Evolutionary conservation across 2,797 vertebrate genomes (phyloP).

Genomic region (Meriones psammophilus): DNA sequence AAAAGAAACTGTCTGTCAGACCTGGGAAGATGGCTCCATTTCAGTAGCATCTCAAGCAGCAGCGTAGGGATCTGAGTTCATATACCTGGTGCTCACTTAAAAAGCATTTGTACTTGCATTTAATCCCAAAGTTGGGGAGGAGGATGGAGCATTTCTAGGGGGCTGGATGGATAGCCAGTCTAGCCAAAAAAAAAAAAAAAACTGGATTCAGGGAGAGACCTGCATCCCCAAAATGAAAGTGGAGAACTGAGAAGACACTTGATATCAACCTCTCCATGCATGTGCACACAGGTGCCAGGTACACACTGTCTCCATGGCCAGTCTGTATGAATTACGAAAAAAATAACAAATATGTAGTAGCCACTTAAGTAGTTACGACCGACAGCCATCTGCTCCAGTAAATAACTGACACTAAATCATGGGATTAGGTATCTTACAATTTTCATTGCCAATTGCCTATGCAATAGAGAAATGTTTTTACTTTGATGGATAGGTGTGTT

Average conservation of each 20-base stretch:
- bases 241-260: not conserved
- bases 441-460: not conserved
- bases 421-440: not conserved
- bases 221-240: not conserved
- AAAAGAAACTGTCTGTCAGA: slow-evolving; percentile 39
- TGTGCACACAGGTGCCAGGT: not conserved
- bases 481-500: not conserved
- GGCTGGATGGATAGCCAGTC: not conserved
- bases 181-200: not conserved
- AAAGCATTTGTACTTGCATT: not conserved
- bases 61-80: not conserved
- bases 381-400: not conserved
- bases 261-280: not conserved
- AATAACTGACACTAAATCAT: not conserved
- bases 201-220: not conserved
- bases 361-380: not conserved
- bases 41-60: not conserved
- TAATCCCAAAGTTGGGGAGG: not conserved
- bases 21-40: not conserved
- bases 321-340: slow-evolving; percentile 45
- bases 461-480: not conserved
- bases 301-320: not conserved
- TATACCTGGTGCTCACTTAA: no score
- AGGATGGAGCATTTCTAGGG: not conserved
- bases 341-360: not conserved